These are phyloP conservation scores for Aporophyla nigra DNA, from an alignment of 2,888 invertebrate species.

Conservation along the genomic window DNA sequence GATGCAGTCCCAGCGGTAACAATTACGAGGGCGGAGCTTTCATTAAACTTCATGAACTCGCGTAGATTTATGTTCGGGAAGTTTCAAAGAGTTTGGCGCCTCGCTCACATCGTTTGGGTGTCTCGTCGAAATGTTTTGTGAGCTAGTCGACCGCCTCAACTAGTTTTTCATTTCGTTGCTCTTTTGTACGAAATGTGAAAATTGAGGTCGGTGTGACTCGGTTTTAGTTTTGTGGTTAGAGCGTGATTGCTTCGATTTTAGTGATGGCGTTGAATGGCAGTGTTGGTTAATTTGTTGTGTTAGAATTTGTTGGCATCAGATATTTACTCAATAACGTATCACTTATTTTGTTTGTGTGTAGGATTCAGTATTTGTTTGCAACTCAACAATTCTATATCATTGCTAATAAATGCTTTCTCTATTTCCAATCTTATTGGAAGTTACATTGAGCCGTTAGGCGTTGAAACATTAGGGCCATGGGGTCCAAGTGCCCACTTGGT, in stretches of 20 bases:
- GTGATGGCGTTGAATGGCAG: background rate
- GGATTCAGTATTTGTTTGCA: background rate
- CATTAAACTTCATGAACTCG: conserved; percentile 76
- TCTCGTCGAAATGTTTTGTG: conserved; percentile 62
- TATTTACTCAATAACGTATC: conserved; percentile 8
- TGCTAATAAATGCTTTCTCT: background rate
- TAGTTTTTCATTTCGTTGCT: conserved; percentile 47
- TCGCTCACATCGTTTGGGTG: conserved; percentile 57
- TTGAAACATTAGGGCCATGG: no score
- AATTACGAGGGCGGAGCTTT: conserved; percentile 74
- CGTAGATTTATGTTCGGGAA: conserved; percentile 72
- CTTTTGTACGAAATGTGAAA: conserved; percentile 41
- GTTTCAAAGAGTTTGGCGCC: conserved; percentile 68
- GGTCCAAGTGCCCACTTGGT: no score
- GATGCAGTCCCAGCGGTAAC: conserved; percentile 69
- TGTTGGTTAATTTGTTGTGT: conserved; percentile 8
- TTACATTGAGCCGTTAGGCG: no score
- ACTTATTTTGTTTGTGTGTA: background rate
- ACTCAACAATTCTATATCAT: background rate
- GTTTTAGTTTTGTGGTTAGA: conserved; percentile 22
- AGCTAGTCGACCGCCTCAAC: conserved; percentile 49
- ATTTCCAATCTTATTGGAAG: no score
- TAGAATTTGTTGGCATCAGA: background rate
- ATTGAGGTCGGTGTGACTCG: conserved; percentile 24
- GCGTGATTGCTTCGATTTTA: conserved; percentile 26